Conservation (phyloP, 2,888 invertebrate species). For the Lydus trimaculatus region DNA sequence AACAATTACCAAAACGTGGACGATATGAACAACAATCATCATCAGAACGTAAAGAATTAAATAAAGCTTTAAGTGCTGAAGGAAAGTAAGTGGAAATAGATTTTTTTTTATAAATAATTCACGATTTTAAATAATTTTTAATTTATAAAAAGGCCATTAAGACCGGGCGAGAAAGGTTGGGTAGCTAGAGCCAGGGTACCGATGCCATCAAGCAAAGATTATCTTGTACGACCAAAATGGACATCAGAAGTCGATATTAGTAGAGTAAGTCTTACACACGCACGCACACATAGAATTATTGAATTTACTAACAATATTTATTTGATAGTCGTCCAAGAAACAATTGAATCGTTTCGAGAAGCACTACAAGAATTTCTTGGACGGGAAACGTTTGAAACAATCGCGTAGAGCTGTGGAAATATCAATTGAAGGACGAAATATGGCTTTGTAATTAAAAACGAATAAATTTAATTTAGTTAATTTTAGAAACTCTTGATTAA, state of each 20-base stretch:
- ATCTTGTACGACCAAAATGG: conserved; percentile 93
- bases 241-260: conserved; percentile 87
- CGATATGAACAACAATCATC: conserved; percentile 62
- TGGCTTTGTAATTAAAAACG: conserved; percentile 76
- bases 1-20: conserved; percentile 72
- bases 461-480: not conserved
- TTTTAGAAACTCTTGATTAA: not conserved
- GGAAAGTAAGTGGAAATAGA: conserved; percentile 62
- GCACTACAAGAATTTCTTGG: conserved; percentile 90
- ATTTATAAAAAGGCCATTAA: conserved; percentile 61
- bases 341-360: conserved; percentile 90
- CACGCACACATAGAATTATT: not conserved
- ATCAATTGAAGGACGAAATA: conserved; percentile 95
- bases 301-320: not conserved
- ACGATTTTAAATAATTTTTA: conserved; percentile 1
- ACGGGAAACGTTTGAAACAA: conserved; percentile 81
- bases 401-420: conserved; percentile 88
- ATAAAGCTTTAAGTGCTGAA: conserved; percentile 69
- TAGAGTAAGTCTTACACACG: conserved; percentile 64
- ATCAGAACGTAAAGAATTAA: conserved; percentile 66
- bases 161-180: conserved; percentile 97
- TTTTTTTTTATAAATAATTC: conserved; percentile 12
- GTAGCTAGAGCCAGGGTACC: conserved; percentile 95
- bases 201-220: conserved; percentile 93
- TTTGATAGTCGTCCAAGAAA: conserved; percentile 75